A percentile compares a stretch with the other conserved stretches of the same genome.
These are phyloP conservation scores for Drosophila formosana DNA, from an alignment of 2,888 invertebrate genomes.

Conservation along the genomic window DNA sequence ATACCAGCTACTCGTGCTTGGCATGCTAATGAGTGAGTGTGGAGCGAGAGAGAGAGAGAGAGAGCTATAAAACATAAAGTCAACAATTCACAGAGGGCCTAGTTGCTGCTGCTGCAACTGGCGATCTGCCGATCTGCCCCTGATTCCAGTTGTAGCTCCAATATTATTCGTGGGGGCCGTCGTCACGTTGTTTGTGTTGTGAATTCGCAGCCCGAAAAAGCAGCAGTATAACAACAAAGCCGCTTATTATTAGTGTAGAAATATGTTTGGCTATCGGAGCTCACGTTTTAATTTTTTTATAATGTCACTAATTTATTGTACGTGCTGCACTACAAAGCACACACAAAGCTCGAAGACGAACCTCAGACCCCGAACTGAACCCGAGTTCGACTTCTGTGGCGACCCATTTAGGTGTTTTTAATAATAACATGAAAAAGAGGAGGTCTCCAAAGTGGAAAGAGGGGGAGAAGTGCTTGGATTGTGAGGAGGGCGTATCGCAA, in stretches of 20 bases:
- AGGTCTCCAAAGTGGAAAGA: neutral
- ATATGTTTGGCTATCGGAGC: conserved; percentile 62
- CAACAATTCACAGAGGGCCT: conserved; percentile 57
- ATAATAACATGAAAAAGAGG: conserved; percentile 62
- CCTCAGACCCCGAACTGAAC: conserved; percentile 7
- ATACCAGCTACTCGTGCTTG: conserved; percentile 67
- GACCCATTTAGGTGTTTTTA: conserved; percentile 78
- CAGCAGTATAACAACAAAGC: conserved; percentile 39
- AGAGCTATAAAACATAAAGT: conserved; percentile 61
- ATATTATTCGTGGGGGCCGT: conserved; percentile 18
- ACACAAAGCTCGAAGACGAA: conserved; percentile 24
- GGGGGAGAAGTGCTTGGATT: neutral
- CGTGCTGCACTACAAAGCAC: conserved; percentile 76
- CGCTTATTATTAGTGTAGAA: conserved; percentile 64
- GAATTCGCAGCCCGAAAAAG: conserved; percentile 57
- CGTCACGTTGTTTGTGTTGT: conserved; percentile 72
- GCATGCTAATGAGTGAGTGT: conserved; percentile 72
- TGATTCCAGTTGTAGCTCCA: conserved; percentile 7
- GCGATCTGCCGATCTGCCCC: conserved; percentile 10
- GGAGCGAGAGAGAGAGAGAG: conserved; percentile 4
- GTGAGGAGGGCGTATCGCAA: conserved; percentile 34
- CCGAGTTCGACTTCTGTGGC: conserved; percentile 42
- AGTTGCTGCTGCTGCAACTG: conserved; percentile 39
- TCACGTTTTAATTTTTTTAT: conserved; percentile 79
- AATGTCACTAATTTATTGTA: conserved; percentile 79